Percentiles rank a stretch among this genome's conserved stretches.
Evolutionary conservation across 1,140 invertebrate genomes (phyloP).

Genomic region (Bombus ignitus): DNA sequence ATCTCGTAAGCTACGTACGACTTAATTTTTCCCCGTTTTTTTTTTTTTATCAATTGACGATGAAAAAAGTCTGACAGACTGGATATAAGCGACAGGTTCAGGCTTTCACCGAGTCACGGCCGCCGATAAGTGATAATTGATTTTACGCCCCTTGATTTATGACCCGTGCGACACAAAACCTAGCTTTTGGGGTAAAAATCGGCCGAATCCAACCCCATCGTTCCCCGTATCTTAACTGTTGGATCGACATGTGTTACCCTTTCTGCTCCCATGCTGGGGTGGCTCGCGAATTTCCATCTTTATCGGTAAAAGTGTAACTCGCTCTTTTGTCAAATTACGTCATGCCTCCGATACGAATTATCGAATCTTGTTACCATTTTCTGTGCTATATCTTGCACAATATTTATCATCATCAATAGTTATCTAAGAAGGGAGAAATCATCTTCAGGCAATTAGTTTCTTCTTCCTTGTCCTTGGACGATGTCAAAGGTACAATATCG

Average conservation of each 20-base stretch:
- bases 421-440: not conserved
- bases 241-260: conserved; percentile 77
- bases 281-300: conserved; percentile 77
- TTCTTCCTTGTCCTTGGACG: too few relatives aligned
- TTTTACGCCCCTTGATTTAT: conserved; percentile 81
- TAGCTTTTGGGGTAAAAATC: conserved; percentile 75
- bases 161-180: conserved; percentile 66
- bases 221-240: conserved; percentile 36
- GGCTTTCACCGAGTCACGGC: conserved; percentile 41
- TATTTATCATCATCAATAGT: not conserved
- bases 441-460: not conserved
- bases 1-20: not conserved
- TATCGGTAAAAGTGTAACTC: conserved; percentile 73
- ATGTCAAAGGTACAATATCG: too few relatives aligned
- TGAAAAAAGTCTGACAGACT: not conserved
- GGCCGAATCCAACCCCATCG: conserved; percentile 74
- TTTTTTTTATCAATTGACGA: not conserved
- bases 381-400: not conserved
- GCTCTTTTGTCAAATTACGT: conserved; percentile 39
- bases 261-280: conserved; percentile 64
- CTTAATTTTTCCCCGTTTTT: conserved; percentile 6
- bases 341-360: conserved; percentile 5
- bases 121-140: conserved; percentile 81
- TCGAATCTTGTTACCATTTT: not conserved
- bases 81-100: conserved; percentile 67